Base-by-base conservation (phyloP, 1,140 invertebrate genomes). In the Maniola jurtina region DNA sequence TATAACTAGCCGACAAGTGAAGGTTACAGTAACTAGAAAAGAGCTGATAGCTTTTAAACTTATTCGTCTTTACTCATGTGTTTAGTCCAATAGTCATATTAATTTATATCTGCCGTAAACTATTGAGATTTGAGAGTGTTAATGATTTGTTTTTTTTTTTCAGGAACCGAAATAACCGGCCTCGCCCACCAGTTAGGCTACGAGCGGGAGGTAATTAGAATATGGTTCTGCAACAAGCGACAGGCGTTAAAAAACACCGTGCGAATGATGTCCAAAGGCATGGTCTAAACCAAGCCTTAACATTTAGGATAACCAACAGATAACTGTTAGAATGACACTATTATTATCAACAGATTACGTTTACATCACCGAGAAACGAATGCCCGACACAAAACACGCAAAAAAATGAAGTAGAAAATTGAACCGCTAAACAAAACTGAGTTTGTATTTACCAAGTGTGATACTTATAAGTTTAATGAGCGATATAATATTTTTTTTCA, bases 221-320 rank as follows among this genome's bases (percentile, higher is more conserved):
- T 99, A 90, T 99, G 98, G 98, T 99, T 99, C 91, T 99, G 98
- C 91, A 99, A 99, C 91, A 99, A 99, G 91, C 93, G 98, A 70
- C 98, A 99, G 91, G 97, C 98, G 0, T 91, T 99, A 45, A 99
- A 99, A 88, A 99, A 99, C 89, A 98, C 97, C 9, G 97, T 96
- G 48, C 92, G 96, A 75, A 96, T 96, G 96, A 96, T 97, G 95
- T 96, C 95, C 57, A 97, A 97, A 92, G 94, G 94, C 55, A 95
- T 95, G 92, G 91, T 92, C 61, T 91, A 91, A 90, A 55, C 34
- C 25, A 40, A 8, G 13, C 13, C 10, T 45, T 11, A n/a, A 45
- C 9, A 45, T 45, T 38, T 38, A 64, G 5, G 48, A 25, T 62
- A 62, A 33, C n/a, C 13, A 35, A 62, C 35, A 62, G 14, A 50